Base-by-base conservation (phyloP, 2,113 vertebrate genomes). In the Paramisgurnus dabryanus region DNA sequence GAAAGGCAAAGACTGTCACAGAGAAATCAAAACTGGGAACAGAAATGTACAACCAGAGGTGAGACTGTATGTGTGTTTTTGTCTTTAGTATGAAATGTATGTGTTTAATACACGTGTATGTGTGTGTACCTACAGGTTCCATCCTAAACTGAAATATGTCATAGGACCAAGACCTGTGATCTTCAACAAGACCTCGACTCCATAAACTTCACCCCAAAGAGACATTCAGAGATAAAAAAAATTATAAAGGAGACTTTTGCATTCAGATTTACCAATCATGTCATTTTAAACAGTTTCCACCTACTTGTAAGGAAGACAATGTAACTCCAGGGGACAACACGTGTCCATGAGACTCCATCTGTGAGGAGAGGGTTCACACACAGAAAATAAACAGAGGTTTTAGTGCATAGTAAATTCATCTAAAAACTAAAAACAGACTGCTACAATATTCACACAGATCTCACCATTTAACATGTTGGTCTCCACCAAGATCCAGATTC, bases 401-500 rank as follows among this genome's bases (percentile, higher is more conserved):
- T 61, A 45, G 41, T 75, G 58, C 63, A 63, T 41, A 15, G 58
- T 64, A 58, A 63, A 75, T 60, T 60, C 50, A 80, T 7, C 80
- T 17, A 82, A 12, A 75, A 7, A 55, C 22, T 22, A 34, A 78
- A 43, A 47, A 12, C 3, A n/a, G 22, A 57, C 45, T 41, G 68
- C 34, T 53, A 47, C 65, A n/a, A 34, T 7, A 68, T 40, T 27
- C 9, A 55, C 34, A 50, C 40, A 65, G 10, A 72, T 50, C 91
- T 92, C 91, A 99, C 98, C 95, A 85, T 93, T 93, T 81, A 96
- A 87, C 86, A 93, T 96, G 90, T 96, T 98, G 0, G 96, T 97
- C 87, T 99, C 95, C 86, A 95, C 95, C 0, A 99, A 92, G 90
- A 99, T 97, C 98, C 98, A 99, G 71, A 98, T 90, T n/a, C 96